Evolutionary conservation across 2,113 vertebrate species (phyloP).

Genomic region (Myotis lucifugus): DNA sequence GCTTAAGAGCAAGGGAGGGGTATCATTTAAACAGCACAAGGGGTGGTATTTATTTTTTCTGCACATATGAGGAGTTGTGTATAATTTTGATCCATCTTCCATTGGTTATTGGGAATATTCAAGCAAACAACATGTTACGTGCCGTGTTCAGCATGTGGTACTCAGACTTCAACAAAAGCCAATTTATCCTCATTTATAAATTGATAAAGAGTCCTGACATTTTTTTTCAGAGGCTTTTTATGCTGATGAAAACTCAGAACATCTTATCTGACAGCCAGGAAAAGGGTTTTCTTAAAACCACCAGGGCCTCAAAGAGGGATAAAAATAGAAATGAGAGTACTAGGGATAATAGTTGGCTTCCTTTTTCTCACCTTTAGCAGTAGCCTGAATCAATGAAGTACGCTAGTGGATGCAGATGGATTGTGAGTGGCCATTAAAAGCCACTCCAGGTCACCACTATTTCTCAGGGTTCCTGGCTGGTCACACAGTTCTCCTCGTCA

Average conservation of each 20-base stretch:
- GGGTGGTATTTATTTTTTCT: background rate
- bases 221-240: conserved; percentile 39
- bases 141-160: background rate
- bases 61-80: background rate
- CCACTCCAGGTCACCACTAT: conserved; percentile 35
- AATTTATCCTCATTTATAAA: conserved; percentile 47
- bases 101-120: background rate
- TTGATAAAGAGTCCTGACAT: conserved; percentile 51
- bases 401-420: conserved; percentile 15
- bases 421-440: conserved; percentile 24
- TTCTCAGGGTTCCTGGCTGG: background rate
- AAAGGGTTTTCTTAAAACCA: conserved; percentile 25
- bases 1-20: background rate
- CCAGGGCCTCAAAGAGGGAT: background rate
- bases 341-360: background rate
- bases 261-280: conserved; percentile 10
- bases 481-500: background rate
- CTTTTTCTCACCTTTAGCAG: background rate
- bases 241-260: conserved; percentile 50
- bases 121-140: background rate
- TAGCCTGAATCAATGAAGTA: conserved; percentile 42
- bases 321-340: conserved; percentile 60
- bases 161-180: conserved; percentile 7
- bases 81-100: background rate
- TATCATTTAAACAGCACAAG: background rate